Conservation (phyloP, 2,797 vertebrate genomes). For the Xerus rutilus region DNA sequence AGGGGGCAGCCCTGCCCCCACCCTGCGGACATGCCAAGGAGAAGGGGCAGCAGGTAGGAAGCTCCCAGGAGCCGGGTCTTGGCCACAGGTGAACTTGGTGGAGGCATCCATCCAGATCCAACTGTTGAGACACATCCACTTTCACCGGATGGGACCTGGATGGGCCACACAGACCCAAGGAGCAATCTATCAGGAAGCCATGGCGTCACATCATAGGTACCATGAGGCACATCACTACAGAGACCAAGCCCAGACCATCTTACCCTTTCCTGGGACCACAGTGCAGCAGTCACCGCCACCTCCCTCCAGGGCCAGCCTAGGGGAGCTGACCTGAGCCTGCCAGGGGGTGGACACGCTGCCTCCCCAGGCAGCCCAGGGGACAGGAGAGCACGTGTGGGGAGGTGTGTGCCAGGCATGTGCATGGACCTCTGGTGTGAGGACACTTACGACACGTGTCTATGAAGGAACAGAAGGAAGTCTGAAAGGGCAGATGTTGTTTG, state of each 20-base stretch:
- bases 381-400: neutral
- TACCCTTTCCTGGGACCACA: neutral
- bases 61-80: no score
- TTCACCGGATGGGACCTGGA: neutral
- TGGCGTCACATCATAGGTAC: neutral
- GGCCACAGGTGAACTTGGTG: neutral
- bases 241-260: neutral
- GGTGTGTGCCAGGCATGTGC: no score
- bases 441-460: neutral
- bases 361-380: neutral
- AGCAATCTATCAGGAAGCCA: neutral
- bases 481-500: neutral
- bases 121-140: neutral
- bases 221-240: neutral
- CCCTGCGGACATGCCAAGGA: neutral
- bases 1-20: neutral
- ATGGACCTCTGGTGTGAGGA: neutral
- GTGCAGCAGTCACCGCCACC: neutral
- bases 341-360: neutral
- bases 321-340: neutral
- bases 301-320: no score
- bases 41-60: neutral
- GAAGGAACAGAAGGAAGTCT: neutral
- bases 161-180: neutral
- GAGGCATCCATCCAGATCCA: neutral